phyloP scores from a whole-genome alignment of 2,888 invertebrate genomes.

The Lamproptera curius region DNA sequence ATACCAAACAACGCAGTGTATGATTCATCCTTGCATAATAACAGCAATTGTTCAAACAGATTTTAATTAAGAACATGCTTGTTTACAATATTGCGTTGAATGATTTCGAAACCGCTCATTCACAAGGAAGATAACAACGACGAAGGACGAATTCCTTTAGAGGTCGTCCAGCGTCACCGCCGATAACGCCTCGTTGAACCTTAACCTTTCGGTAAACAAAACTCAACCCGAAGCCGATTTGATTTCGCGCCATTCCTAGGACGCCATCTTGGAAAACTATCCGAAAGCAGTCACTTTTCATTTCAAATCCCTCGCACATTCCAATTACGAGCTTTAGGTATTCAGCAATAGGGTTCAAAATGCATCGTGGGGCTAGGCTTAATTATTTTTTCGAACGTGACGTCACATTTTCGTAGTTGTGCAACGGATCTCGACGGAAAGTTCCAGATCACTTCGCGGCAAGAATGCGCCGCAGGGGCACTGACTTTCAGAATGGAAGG shows the following conservation, averaged over 20 bases:
- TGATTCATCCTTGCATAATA: no score
- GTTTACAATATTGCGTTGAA: no score
- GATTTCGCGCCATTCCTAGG: background rate
- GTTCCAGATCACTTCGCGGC: conserved; percentile 8
- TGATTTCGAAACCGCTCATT: background rate
- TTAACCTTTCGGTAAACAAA: background rate
- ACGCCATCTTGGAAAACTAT: background rate
- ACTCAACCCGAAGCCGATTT: background rate
- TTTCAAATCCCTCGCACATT: background rate
- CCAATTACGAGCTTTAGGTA: background rate
- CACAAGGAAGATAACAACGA: background rate
- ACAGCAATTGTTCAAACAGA: no score
- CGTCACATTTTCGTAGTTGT: conserved; percentile 8
- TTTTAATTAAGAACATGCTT: no score
- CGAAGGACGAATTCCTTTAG: background rate
- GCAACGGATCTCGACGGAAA: conserved; percentile 10
- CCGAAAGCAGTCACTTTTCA: background rate
- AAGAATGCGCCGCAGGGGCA: conserved; percentile 1
- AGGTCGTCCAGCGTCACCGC: background rate
- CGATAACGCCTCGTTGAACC: background rate
- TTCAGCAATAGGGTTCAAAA: background rate
- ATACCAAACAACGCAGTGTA: no score
- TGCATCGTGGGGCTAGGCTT: background rate
- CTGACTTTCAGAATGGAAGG: background rate
- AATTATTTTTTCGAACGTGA: conserved; percentile 7